phyloP scores from a whole-genome alignment of 2,113 vertebrate species.

The Ciconia stormi region DNA sequence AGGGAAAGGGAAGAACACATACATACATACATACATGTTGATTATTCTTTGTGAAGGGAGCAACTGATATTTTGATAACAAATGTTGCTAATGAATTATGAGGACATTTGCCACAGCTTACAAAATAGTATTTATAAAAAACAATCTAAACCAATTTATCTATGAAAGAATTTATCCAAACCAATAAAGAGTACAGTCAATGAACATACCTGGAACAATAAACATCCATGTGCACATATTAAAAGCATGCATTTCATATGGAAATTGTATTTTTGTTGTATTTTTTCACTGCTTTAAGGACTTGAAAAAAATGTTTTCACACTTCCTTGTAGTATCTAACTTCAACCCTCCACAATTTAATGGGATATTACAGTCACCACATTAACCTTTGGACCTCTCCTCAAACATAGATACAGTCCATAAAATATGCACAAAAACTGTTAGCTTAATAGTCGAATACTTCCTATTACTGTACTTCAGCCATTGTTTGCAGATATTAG shows the following conservation, averaged over 20 bases:
- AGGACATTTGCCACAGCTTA: background rate
- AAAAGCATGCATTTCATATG: background rate
- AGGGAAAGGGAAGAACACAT: background rate
- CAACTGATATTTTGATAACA: background rate
- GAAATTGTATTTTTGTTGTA: background rate
- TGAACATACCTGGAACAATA: background rate
- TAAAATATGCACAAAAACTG: background rate
- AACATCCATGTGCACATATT: background rate
- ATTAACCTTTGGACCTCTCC: background rate
- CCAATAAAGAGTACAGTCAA: background rate
- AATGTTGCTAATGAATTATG: background rate
- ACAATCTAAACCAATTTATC: background rate
- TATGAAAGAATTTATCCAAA: background rate
- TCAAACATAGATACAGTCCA: background rate
- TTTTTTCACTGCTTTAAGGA: background rate
- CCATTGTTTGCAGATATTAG: background rate
- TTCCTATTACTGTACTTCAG: background rate
- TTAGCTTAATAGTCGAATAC: background rate
- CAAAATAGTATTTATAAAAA: background rate
- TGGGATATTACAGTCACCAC: background rate
- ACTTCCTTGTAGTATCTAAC: background rate
- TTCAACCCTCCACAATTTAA: background rate
- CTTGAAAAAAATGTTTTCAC: background rate
- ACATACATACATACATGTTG: background rate
- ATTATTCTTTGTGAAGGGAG: background rate